Base-by-base conservation (phyloP, 2,113 vertebrate species). In the Rhegmatorhina hoffmannsi region DNA sequence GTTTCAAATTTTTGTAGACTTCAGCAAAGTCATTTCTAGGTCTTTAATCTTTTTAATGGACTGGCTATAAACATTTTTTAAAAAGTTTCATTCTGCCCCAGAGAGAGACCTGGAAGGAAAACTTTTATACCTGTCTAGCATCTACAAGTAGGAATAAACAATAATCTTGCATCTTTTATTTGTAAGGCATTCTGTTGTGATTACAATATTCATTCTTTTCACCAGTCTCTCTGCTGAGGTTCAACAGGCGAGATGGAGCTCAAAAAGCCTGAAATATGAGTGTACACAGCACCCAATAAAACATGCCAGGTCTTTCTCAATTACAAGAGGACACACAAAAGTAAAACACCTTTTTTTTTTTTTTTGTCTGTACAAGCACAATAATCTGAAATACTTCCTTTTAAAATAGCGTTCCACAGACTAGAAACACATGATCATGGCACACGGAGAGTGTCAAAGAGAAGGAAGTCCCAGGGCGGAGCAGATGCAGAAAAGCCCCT, bases 1-100 rank as follows among this genome's bases (percentile, higher is more conserved):
- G 67, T 85, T 89, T 93, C 64, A 28, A 28, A 67, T 88, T 92
- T 89, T 78, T 80, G 69, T 75, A 90, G 74, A 73, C 43, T 73
- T 90, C 62, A 84, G 58, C 67, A 79, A 84, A 79, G 69, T 40
- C 20, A 70, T 52, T 86, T 69, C 58, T 73, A 63, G n/a, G n/a
- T 76, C 93, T 92, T 85, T 63, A 68, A n/a, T 70, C 73, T 83
- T 67, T 85, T 76, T 91, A 94, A 96, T 67, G 64, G 81, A 77
- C 58, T 49, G 12, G 29, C 62, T 52, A 43, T 53, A 64, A 28
- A 83, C 1, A 2, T 70, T 92, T 73, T 76, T 36, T 28, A 46
- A 58, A 72, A 84, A 66, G n/a, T n/a, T 89, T 68, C 14, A 63
- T 79, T 73, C 72, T 82, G 56, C 9, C 0, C 0, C 6, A 56